These are phyloP conservation scores for Heliconius congener DNA, from an alignment of 1,140 invertebrate species.

Conservation along the genomic window DNA sequence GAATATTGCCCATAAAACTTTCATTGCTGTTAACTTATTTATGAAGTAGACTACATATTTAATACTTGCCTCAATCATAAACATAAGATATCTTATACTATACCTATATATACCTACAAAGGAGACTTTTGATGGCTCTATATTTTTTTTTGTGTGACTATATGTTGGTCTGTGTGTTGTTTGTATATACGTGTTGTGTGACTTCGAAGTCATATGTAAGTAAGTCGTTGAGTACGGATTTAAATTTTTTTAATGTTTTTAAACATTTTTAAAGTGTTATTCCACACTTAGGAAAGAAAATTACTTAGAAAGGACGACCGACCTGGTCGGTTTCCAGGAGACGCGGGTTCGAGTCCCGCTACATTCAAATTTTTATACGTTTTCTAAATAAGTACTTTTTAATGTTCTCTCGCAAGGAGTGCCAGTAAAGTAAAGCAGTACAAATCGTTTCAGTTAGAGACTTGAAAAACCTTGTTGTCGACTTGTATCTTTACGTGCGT, in stretches of 20 bases:
- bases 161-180: not conserved
- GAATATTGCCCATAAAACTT: constrained; percentile 75
- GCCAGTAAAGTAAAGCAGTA: too few relatives aligned
- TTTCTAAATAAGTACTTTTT: too few relatives aligned
- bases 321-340: too few relatives aligned
- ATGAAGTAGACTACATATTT: constrained; percentile 72
- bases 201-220: not conserved
- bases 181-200: not conserved
- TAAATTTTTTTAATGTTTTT: not conserved
- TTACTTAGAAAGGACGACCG: too few relatives aligned
- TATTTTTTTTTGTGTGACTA: not conserved
- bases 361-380: too few relatives aligned
- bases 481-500: too few relatives aligned
- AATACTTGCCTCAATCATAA: constrained; percentile 60
- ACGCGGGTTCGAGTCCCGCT: too few relatives aligned
- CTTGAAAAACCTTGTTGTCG: too few relatives aligned
- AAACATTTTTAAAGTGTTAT: too few relatives aligned
- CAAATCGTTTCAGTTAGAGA: too few relatives aligned
- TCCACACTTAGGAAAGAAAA: too few relatives aligned
- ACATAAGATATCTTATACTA: constrained; percentile 29
- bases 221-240: not conserved
- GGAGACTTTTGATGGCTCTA: constrained; percentile 20
- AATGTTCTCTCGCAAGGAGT: too few relatives aligned
- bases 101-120: not conserved
- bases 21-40: constrained; percentile 78